Evolutionary conservation across 1,140 invertebrate species (phyloP).

Genomic region (Hestina assimilis): DNA sequence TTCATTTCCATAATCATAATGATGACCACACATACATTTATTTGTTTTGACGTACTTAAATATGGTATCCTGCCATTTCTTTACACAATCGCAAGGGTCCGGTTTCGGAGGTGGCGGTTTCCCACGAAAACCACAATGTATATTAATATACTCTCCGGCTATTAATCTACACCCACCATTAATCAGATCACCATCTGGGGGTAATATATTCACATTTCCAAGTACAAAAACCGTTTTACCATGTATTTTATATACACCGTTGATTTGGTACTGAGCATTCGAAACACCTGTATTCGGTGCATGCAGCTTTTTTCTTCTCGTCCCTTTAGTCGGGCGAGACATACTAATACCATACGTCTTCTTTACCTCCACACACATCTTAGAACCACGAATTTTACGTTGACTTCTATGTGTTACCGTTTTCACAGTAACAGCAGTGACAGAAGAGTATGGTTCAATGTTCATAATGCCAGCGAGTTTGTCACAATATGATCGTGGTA

Average conservation of each 20-base stretch:
- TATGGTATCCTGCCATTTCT: conserved; percentile 50
- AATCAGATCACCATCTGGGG: conserved; percentile 50
- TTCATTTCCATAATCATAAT: conserved; percentile 61
- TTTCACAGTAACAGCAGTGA: conserved; percentile 42
- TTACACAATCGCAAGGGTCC: conserved; percentile 57
- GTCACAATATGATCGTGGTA: conserved; percentile 49
- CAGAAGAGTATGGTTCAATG: conserved; percentile 44
- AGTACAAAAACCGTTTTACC: conserved; percentile 49
- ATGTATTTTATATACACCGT: conserved; percentile 46
- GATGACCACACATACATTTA: conserved; percentile 62
- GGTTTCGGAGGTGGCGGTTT: conserved; percentile 44
- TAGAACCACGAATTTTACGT: conserved; percentile 37
- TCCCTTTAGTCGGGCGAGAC: conserved; percentile 32
- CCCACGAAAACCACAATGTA: conserved; percentile 55
- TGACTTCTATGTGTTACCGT: conserved; percentile 34
- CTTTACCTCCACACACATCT: conserved; percentile 47
- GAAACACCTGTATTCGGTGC: conserved; percentile 50
- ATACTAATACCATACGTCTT: conserved; percentile 49
- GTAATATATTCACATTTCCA: conserved; percentile 48
- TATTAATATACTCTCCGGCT: conserved; percentile 45
- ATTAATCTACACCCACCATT: conserved; percentile 52
- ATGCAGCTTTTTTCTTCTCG: conserved; percentile 41
- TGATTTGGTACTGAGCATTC: conserved; percentile 58
- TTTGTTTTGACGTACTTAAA: conserved; percentile 51
- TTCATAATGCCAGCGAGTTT: conserved; percentile 49